Evolutionary conservation across 1,140 invertebrate genomes (phyloP).

Genomic region (Yoshiicerus persimilis): DNA sequence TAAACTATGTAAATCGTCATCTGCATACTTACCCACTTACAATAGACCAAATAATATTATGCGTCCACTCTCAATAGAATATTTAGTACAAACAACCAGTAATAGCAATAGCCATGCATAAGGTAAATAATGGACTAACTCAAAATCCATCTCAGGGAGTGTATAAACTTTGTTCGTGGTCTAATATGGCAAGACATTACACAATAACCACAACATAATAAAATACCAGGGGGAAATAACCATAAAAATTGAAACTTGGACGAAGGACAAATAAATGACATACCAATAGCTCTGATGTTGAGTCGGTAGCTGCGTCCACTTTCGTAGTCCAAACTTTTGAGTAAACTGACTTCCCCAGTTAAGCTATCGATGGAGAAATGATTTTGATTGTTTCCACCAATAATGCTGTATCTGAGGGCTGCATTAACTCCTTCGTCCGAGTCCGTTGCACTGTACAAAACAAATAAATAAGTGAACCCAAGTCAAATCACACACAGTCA

Average conservation of each 20-base stretch:
- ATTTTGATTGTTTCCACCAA: conserved; percentile 89
- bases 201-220: background rate
- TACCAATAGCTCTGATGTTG: conserved; percentile 83
- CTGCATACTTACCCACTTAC: background rate
- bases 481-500: background rate
- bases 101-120: background rate
- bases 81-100: no score
- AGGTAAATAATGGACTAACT: background rate
- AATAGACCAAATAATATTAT: background rate
- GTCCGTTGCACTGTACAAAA: conserved; percentile 71
- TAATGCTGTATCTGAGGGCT: conserved; percentile 87
- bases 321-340: conserved; percentile 90
- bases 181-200: no score
- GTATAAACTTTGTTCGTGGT: background rate
- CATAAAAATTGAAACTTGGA: background rate
- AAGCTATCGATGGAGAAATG: conserved; percentile 92
- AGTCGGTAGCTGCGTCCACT: conserved; percentile 78
- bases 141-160: no score
- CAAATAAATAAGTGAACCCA: background rate
- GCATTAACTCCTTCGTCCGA: conserved; percentile 88
- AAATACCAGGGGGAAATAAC: background rate
- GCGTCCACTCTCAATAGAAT: no score
- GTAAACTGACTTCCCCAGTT: conserved; percentile 77
- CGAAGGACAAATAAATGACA: background rate
- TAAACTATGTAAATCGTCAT: background rate